Evolutionary conservation across 2,113 vertebrate genomes (phyloP), one percentile per base, ranked within the genome.

Genomic region (Antechinus flavipes): DNA sequence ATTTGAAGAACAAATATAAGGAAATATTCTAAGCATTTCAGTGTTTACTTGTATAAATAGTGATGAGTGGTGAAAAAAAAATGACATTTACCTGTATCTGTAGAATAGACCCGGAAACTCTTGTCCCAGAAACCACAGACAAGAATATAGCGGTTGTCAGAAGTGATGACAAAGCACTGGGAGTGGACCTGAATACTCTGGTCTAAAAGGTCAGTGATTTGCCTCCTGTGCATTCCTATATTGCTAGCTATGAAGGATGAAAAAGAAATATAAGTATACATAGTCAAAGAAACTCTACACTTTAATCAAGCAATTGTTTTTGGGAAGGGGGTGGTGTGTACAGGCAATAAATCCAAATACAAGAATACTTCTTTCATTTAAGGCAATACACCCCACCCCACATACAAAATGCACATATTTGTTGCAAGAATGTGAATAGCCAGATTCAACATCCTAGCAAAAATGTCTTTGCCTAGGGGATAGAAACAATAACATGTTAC

Each of bases 111-210:
- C 11, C 99, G 99, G 98, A 99, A 99, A 98, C 99, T 99, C 99
- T 99, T 99, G 98, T 99, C 99, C 99, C 99, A 99, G 98, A 99
- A 99, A 96, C 99, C 99, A 92, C 99, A 99, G 96, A 99, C 98
- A 47, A 99, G 98, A 98, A 99, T 99, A 96, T 99, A 99, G 98
- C 99, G 99, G 98, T 99, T 99, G 98, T 99, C 99, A 0, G 99
- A 99, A 0, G 99, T 99, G 98, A 99, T 99, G 97, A 99, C 98
- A 94, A 99, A 99, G 98, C 99, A 99, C 98, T 99, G 99, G 12
- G 99, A 99, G 96, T 99, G 99, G 92, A 99, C 99, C 97, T 99
- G 99, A 97, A 99, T 99, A 96, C 99, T 99, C 97, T 99, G 99
- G 98, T 99, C 99, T 98, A 99, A 98, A 95, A 99, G 99, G 98